phyloP scores from a whole-genome alignment of 2,113 vertebrate genomes.

The Phaethornis superciliosus region DNA sequence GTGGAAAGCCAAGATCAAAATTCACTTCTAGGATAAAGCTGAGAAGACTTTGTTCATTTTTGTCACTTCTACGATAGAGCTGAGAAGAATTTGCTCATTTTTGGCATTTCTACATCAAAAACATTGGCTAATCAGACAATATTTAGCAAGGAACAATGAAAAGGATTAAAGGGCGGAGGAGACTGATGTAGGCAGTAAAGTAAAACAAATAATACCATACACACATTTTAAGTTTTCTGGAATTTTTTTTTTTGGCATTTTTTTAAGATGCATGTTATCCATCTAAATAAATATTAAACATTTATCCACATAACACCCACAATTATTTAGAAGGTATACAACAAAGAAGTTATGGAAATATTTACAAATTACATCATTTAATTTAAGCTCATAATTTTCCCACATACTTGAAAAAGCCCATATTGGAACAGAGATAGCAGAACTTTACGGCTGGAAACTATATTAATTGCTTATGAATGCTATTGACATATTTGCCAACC shows the following conservation, averaged over 20 bases:
- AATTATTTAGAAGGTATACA: neutral
- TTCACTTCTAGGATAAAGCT: neutral
- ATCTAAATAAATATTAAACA: neutral
- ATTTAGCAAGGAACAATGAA: neutral
- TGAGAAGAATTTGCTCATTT: neutral
- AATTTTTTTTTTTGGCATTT: neutral
- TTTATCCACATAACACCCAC: neutral
- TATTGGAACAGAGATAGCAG: neutral
- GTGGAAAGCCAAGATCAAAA: neutral
- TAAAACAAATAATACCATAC: neutral
- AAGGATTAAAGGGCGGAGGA: neutral
- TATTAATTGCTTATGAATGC: neutral
- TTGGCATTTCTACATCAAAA: neutral
- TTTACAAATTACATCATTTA: neutral
- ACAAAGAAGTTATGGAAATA: neutral
- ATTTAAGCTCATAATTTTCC: neutral
- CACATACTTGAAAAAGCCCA: neutral
- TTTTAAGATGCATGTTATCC: neutral
- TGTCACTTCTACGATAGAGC: neutral
- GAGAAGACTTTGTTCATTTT: neutral
- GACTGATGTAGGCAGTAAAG: neutral
- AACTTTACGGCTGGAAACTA: neutral
- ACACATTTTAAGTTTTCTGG: neutral
- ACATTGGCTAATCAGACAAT: neutral
- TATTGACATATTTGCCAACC: neutral